Conservation (phyloP, 2,113 vertebrate genomes). For the Spheniscus mendiculus region DNA sequence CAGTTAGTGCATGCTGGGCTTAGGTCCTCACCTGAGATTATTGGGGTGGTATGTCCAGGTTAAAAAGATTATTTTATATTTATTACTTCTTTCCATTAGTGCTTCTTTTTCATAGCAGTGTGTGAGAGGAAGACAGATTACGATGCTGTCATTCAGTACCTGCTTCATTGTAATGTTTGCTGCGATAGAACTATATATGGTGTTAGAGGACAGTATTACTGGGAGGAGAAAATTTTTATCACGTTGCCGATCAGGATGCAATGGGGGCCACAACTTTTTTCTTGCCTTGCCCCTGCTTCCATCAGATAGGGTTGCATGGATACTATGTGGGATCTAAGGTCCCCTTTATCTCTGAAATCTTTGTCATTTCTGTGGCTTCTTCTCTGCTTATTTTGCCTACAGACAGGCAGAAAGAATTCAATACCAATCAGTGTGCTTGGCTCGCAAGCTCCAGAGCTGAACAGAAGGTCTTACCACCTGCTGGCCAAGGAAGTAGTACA, state of each 20-base stretch:
- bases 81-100: background rate
- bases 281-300: background rate
- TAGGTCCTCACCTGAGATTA: background rate
- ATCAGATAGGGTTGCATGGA: background rate
- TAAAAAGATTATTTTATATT: background rate
- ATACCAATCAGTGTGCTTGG: background rate
- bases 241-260: background rate
- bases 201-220: background rate
- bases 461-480: conserved; percentile 63
- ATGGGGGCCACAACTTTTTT: background rate
- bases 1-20: background rate
- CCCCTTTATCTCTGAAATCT: background rate
- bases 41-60: background rate
- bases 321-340: background rate
- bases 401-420: background rate
- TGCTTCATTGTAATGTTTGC: background rate
- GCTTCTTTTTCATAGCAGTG: background rate
- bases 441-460: background rate
- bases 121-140: background rate
- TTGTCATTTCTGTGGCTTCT: background rate
- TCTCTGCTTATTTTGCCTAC: background rate
- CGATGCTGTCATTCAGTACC: background rate
- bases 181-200: rapidly evolving
- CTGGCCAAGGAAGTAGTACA: conserved; percentile 14
- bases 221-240: background rate